phyloP scores from a whole-genome alignment of 2,888 invertebrate genomes.

The Pristionchus mayeri region DNA sequence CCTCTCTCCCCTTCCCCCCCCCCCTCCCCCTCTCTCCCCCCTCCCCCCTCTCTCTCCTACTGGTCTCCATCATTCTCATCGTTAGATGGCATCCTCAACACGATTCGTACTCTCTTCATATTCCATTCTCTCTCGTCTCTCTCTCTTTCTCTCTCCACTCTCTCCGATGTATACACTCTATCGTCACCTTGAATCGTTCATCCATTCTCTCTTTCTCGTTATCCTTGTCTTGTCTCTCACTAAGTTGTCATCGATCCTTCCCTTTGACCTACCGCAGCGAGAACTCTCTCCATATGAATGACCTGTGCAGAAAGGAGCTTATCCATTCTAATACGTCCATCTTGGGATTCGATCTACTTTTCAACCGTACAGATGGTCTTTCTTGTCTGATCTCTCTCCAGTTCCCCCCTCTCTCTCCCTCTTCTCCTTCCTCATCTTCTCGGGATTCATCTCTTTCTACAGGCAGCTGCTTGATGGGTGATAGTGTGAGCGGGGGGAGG shows the following conservation, averaged over 20 bases:
- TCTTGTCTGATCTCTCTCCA: constrained; percentile 13
- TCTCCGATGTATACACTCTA: not conserved
- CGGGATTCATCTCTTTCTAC: constrained; percentile 9
- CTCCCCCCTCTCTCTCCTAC: not conserved
- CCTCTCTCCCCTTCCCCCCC: not conserved
- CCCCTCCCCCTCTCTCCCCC: constrained; percentile 24
- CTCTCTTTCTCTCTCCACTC: constrained; percentile 15
- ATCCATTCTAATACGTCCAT: not conserved
- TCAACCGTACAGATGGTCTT: constrained; percentile 22
- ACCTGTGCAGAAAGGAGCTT: too few species aligned
- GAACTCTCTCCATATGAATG: too few species aligned
- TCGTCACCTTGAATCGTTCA: constrained; percentile 39
- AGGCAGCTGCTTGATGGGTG: constrained; percentile 19
- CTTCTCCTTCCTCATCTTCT: not conserved
- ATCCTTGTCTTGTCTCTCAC: constrained; percentile 37
- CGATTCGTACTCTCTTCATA: not conserved
- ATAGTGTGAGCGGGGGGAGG: not conserved
- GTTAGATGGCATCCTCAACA: constrained; percentile 28
- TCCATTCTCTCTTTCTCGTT: constrained; percentile 28
- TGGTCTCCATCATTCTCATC: constrained; percentile 37
- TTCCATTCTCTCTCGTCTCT: not conserved
- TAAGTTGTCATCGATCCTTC: constrained; percentile 11
- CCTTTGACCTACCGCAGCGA: constrained; percentile 30
- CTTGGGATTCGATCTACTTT: not conserved
- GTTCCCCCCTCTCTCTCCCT: not conserved